phyloP scores from a whole-genome alignment of 1,140 invertebrate species.

The Drosophila saltans region DNA sequence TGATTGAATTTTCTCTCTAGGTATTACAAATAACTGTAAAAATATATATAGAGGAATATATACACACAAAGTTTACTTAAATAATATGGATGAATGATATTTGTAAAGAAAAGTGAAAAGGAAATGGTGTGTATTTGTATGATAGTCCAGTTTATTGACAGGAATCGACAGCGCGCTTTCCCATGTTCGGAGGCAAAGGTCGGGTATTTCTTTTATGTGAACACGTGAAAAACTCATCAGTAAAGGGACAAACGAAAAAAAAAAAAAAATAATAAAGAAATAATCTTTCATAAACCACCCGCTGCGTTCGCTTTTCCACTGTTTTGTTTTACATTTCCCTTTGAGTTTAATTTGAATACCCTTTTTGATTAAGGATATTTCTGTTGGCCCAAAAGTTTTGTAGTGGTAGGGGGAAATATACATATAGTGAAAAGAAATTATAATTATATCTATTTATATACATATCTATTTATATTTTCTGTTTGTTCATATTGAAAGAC shows the following conservation, averaged over 20 bases:
- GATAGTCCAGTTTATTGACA: conserved; percentile 58
- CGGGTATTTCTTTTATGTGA: conserved; percentile 4
- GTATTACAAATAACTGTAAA: background rate
- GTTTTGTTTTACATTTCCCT: conserved; percentile 36
- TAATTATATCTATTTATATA: too few species aligned
- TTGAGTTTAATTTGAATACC: conserved; percentile 30
- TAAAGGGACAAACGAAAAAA: conserved; percentile 45
- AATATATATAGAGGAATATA: background rate
- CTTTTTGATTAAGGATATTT: conserved; percentile 27
- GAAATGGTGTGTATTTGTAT: background rate
- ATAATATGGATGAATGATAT: conserved; percentile 5
- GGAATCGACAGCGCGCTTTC: conserved; percentile 25
- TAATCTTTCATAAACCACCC: conserved; percentile 22
- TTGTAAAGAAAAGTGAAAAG: conserved; percentile 36
- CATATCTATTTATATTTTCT: too few species aligned
- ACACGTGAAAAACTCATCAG: conserved; percentile 77
- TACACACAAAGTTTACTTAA: background rate
- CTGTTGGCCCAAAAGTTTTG: background rate
- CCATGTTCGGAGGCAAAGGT: conserved; percentile 69
- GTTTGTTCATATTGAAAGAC: too few species aligned
- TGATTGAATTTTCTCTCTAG: conserved; percentile 42
- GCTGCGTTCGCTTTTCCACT: conserved; percentile 9
- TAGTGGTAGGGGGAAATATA: too few species aligned
- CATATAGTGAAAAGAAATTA: too few species aligned
- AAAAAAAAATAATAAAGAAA: conserved; percentile 39